Evolutionary conservation across 2,888 invertebrate species (phyloP), one percentile per base, ranked within the genome.

Genomic region (Tetramorium bicarinatum): DNA sequence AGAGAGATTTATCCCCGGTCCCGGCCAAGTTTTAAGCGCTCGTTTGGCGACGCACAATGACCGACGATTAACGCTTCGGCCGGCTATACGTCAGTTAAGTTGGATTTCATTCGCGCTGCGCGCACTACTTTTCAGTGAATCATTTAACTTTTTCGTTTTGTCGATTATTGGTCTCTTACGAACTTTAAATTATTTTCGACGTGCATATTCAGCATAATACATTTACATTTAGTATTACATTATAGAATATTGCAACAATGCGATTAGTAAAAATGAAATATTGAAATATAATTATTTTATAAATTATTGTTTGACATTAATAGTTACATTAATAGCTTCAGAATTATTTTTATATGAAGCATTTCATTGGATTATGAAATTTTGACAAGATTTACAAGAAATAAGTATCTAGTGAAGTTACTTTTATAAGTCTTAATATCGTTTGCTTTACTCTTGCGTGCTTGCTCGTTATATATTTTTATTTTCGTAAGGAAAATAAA

Each of bases 41-140:
- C 72, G 77, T 85, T 85, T 83, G 83, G 77, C 83, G 67, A 77
- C 83, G 52, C 49, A 77, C 83, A 83, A 85, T 79, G 82, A 84
- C 59, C 83, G 59, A 85, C 83, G 77, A 83, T 83, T 83, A 85
- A 85, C 85, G 83, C 72, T 77, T 83, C 83, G 72, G 41, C 56
- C 71, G n/a, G 61, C 47, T 67, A 81, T 59, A 52, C 21, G 67
- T 83, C 67, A 67, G 56, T 56, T 52, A 38, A 59, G 54, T 59
- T 47, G n/a, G n/a, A n/a, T 82, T 82, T 41, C 66, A 79, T n/a
- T 64, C 81, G 52, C 21, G 59, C 21, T 47, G 21, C 18, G 9
- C 66, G 54, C 52, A 25, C 25, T 13, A 29, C 41, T 77, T 21
- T 56, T 69, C 29, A 18, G 15, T 72, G 6, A 21, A 6, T 25